Evolutionary conservation across 1,140 invertebrate genomes (phyloP).

Genomic region (Plutomurus gul): DNA sequence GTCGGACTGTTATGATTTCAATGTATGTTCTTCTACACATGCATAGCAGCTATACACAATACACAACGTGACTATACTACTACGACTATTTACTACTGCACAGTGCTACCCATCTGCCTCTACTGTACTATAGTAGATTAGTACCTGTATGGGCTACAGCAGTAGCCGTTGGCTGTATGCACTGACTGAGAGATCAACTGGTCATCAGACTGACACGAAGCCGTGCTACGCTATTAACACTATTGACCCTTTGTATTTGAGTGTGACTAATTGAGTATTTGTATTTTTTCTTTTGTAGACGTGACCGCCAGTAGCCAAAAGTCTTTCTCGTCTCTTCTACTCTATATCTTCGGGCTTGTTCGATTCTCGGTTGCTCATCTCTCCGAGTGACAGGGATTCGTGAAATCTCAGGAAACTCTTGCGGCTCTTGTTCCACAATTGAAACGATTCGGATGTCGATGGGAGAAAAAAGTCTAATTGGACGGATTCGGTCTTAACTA

Average conservation of each 20-base stretch:
- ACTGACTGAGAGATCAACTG: no score
- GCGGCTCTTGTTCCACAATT: slow-evolving; percentile 40
- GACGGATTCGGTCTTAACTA: slow-evolving; percentile 30
- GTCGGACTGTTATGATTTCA: not conserved
- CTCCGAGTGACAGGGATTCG: not conserved
- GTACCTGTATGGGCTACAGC: no score
- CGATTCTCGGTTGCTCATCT: not conserved
- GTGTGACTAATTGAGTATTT: not conserved
- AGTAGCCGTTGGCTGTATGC: not conserved
- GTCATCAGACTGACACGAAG: not conserved
- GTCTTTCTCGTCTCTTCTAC: slow-evolving; percentile 49
- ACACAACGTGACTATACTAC: not conserved
- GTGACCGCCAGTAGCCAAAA: slow-evolving; percentile 51
- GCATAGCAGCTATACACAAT: not conserved
- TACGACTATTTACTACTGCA: not conserved
- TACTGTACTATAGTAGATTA: no score
- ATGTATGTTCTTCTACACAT: not conserved
- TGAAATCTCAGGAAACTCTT: slow-evolving; percentile 43
- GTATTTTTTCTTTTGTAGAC: slow-evolving; percentile 36
- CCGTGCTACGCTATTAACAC: not conserved
- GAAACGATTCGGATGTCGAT: slow-evolving; percentile 26
- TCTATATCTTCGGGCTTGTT: slow-evolving; percentile 47
- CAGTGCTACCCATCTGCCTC: not conserved
- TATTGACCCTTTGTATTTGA: no score
- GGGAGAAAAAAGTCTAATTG: slow-evolving; percentile 9